Evolutionary conservation across 2,888 invertebrate genomes (phyloP).

Genomic region (Salticus scenicus): DNA sequence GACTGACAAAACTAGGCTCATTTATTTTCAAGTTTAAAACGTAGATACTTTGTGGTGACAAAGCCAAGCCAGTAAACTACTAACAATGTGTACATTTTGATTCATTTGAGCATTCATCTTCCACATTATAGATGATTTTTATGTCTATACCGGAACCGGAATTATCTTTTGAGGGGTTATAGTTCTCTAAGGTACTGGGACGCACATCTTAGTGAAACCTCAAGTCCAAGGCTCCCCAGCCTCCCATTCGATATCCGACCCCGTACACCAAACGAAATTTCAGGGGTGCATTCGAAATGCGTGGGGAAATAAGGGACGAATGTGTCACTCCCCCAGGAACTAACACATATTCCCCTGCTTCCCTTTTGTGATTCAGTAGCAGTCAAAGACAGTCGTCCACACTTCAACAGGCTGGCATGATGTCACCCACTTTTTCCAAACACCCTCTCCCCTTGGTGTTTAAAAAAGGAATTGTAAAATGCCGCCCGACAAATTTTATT

Average conservation of each 20-base stretch:
- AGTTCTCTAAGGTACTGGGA: background rate
- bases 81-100: no score
- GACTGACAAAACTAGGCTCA: no score
- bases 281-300: slow-evolving; percentile 64
- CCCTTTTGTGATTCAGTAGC: slow-evolving; percentile 36
- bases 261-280: slow-evolving; percentile 51
- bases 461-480: slow-evolving; percentile 21
- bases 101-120: no score
- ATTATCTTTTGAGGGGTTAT: background rate
- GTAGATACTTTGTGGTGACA: no score
- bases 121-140: no score
- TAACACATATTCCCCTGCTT: background rate
- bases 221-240: slow-evolving; percentile 18
- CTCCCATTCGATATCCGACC: slow-evolving; percentile 18
- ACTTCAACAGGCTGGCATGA: slow-evolving; percentile 34
- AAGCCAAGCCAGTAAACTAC: no score
- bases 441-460: background rate
- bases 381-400: slow-evolving; percentile 42
- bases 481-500: slow-evolving; percentile 24
- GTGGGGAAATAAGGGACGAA: slow-evolving; percentile 28
- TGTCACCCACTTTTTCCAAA: slow-evolving; percentile 30
- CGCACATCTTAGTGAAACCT: background rate
- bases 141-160: no score
- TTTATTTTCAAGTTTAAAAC: no score
- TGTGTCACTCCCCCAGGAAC: slow-evolving; percentile 43